Conservation (phyloP, 1,140 invertebrate genomes). For the Hestina assimilis region DNA sequence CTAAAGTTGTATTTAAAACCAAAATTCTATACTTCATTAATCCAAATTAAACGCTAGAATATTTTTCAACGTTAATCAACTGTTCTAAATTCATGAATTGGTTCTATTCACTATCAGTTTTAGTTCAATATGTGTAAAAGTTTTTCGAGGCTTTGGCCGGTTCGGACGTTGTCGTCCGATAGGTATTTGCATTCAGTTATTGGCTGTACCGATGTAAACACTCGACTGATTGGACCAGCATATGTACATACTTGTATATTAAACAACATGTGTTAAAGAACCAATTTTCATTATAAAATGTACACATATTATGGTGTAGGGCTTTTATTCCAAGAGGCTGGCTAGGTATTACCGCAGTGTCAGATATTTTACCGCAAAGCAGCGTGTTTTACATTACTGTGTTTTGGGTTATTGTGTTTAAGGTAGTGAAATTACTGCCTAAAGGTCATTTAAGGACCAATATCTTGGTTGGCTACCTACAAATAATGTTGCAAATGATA, state of each 20-base stretch:
- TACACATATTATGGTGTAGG: no score
- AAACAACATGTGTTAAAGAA: constrained; percentile 17
- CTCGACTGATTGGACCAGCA: constrained; percentile 56
- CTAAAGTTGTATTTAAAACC: constrained; percentile 8
- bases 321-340: no score
- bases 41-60: constrained; percentile 11
- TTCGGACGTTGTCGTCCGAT: constrained; percentile 42
- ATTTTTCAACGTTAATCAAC: constrained; percentile 44
- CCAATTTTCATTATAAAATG: neutral
- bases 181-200: constrained; percentile 74
- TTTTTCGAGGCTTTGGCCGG: constrained; percentile 43
- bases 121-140: constrained; percentile 57
- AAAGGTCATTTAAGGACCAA: no score
- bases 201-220: constrained; percentile 69
- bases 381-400: no score
- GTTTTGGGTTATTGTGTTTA: no score
- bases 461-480: no score
- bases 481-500: no score
- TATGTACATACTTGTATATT: constrained; percentile 24
- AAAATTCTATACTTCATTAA: constrained; percentile 13
- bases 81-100: constrained; percentile 56
- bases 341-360: no score
- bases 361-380: no score
- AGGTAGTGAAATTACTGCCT: no score
- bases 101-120: constrained; percentile 36